A percentile compares a stretch with the other conserved stretches of the same genome.
These are phyloP conservation scores for Chauna torquata DNA, from an alignment of 2,113 vertebrate species.

Conservation along the genomic window DNA sequence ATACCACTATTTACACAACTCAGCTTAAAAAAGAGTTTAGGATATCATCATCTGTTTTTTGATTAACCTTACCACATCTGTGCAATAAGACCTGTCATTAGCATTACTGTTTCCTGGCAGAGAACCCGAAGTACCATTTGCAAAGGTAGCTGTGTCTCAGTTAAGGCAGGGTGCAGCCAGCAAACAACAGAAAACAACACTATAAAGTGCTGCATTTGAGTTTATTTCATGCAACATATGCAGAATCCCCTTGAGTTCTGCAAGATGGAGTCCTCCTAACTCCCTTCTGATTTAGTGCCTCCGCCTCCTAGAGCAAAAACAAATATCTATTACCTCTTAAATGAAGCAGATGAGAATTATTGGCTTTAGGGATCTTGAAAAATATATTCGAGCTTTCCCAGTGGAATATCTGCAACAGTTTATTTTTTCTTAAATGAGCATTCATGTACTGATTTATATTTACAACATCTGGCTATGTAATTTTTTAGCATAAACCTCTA, in stretches of 20 bases:
- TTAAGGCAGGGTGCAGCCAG: background rate
- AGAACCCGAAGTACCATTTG: conserved; percentile 9
- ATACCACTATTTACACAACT: background rate
- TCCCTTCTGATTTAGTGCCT: conserved; percentile 33
- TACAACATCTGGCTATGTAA: background rate
- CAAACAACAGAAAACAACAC: background rate
- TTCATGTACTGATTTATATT: conserved; percentile 11
- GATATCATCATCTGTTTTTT: background rate
- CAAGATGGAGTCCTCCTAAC: background rate
- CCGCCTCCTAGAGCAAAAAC: background rate
- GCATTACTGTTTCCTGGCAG: conserved; percentile 1
- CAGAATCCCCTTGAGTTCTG: conserved; percentile 11
- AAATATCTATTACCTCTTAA: conserved; percentile 49
- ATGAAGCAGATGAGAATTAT: conserved; percentile 29
- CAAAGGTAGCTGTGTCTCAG: background rate
- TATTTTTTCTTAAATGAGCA: background rate
- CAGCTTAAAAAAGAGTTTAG: background rate
- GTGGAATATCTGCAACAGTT: background rate
- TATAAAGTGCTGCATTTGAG: background rate
- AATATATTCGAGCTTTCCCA: background rate
- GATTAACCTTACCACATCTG: conserved; percentile 3
- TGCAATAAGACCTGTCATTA: background rate
- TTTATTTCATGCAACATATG: background rate
- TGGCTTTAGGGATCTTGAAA: conserved; percentile 41
- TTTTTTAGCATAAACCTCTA: background rate